Conservation (phyloP, 2,888 invertebrate species). For the Leucoptera coffeella region DNA sequence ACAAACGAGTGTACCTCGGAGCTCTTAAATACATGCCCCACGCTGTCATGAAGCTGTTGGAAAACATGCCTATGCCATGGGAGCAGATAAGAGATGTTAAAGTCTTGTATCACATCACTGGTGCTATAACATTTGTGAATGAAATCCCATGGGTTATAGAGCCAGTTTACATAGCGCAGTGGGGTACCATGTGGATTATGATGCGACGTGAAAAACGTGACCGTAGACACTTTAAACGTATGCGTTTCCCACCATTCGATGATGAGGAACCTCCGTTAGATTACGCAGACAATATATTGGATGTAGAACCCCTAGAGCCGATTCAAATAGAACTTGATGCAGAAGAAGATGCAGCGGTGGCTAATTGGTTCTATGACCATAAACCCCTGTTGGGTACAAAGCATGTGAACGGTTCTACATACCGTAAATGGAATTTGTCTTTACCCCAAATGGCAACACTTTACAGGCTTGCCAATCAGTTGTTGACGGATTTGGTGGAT, state of each 20-base stretch:
- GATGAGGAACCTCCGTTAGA: constrained; percentile 99
- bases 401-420: constrained; percentile 95
- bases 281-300: constrained; percentile 97
- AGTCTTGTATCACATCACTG: constrained; percentile 97
- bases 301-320: constrained; percentile 97
- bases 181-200: constrained; percentile 99
- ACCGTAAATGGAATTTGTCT: constrained; percentile 92
- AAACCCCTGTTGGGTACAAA: constrained; percentile 90
- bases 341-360: constrained; percentile 87
- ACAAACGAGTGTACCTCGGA: constrained; percentile 96
- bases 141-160: constrained; percentile 99
- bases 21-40: constrained; percentile 99
- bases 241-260: constrained; percentile 99
- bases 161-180: constrained; percentile 98
- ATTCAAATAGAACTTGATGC: constrained; percentile 97
- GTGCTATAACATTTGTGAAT: constrained; percentile 99
- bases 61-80: constrained; percentile 99
- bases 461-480: constrained; percentile 94
- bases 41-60: constrained; percentile 95
- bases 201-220: constrained; percentile 99
- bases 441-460: constrained; percentile 97
- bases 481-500: constrained; percentile 96
- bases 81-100: constrained; percentile 98
- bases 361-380: constrained; percentile 98
- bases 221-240: constrained; percentile 96